Evolutionary conservation across 2,113 vertebrate species (phyloP).

Genomic region (Porphyrio hochstetteri): DNA sequence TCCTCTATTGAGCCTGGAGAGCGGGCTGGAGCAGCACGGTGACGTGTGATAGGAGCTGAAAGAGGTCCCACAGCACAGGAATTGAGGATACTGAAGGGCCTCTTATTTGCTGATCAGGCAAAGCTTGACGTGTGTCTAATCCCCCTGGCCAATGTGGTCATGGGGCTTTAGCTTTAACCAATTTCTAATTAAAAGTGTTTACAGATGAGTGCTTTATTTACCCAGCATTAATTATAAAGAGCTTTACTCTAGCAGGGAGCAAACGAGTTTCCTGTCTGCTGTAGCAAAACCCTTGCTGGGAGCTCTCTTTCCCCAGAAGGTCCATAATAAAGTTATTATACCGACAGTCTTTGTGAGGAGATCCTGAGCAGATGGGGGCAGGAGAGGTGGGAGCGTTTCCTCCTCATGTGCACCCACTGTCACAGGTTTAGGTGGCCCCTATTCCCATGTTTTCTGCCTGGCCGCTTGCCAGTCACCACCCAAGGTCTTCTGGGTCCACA

Average conservation of each 20-base stretch:
- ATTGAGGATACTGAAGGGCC: conserved; percentile 45
- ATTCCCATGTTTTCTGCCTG: background rate
- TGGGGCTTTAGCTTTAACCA: conserved; percentile 52
- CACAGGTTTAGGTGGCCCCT: conserved; percentile 8
- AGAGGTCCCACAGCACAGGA: conserved; percentile 63
- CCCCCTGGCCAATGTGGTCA: conserved; percentile 35
- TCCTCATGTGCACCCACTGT: background rate
- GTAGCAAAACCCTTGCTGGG: conserved; percentile 34
- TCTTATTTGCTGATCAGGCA: conserved; percentile 73
- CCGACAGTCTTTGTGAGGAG: conserved; percentile 30
- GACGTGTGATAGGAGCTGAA: conserved; percentile 58
- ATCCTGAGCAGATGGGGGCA: conserved; percentile 37
- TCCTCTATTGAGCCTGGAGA: conserved; percentile 68
- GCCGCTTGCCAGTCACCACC: background rate
- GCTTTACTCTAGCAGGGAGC: conserved; percentile 58
- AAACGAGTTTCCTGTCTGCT: conserved; percentile 53
- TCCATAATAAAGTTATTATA: conserved; percentile 66
- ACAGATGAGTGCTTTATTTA: conserved; percentile 71
- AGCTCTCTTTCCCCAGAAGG: background rate
- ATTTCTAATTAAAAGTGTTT: conserved; percentile 72
- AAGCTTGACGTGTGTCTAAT: conserved; percentile 66
- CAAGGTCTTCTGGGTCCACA: background rate
- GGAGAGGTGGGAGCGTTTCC: background rate
- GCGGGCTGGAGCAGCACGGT: conserved; percentile 17
- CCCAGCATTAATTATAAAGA: conserved; percentile 72